Percentiles rank a stretch among this genome's conserved stretches.
These are phyloP conservation scores for Stratiomys singularior DNA, from an alignment of 2,888 invertebrate genomes.

Conservation along the genomic window DNA sequence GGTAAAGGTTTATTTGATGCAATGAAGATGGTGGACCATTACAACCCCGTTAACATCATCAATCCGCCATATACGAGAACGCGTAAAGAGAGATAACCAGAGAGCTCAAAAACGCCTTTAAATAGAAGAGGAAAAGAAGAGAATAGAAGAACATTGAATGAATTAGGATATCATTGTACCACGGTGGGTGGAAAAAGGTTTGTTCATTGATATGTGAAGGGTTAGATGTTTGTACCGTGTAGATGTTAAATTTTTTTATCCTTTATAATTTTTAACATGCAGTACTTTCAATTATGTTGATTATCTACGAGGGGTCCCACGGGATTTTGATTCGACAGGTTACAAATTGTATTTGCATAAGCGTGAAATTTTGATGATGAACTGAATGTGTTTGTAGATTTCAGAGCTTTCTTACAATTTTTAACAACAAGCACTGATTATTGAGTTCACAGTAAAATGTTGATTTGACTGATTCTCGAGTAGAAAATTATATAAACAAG, in stretches of 20 bases:
- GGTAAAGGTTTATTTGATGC: neutral
- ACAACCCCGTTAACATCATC: conserved; percentile 31
- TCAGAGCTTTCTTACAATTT: too few relatives aligned
- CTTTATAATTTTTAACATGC: neutral
- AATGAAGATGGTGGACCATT: neutral
- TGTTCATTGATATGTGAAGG: conserved; percentile 21
- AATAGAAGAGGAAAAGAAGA: neutral
- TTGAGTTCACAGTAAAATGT: too few relatives aligned
- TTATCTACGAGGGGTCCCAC: neutral
- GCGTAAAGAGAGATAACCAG: neutral
- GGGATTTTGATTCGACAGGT: neutral
- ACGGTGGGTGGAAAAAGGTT: neutral
- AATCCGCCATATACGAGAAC: neutral
- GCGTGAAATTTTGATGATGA: too few relatives aligned
- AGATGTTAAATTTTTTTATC: conserved; percentile 9
- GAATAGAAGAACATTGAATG: neutral
- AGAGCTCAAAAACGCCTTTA: neutral
- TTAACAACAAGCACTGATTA: too few relatives aligned
- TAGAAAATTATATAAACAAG: too few relatives aligned
- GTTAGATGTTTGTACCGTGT: conserved; percentile 16
- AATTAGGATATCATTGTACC: neutral
- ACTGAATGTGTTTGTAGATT: too few relatives aligned
- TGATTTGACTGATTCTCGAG: too few relatives aligned
- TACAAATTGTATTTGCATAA: neutral
- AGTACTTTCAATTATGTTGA: conserved; percentile 19